Evolutionary conservation across 2,113 vertebrate species (phyloP), one percentile per base, ranked within the genome.

Genomic region (Anser cygnoides): DNA sequence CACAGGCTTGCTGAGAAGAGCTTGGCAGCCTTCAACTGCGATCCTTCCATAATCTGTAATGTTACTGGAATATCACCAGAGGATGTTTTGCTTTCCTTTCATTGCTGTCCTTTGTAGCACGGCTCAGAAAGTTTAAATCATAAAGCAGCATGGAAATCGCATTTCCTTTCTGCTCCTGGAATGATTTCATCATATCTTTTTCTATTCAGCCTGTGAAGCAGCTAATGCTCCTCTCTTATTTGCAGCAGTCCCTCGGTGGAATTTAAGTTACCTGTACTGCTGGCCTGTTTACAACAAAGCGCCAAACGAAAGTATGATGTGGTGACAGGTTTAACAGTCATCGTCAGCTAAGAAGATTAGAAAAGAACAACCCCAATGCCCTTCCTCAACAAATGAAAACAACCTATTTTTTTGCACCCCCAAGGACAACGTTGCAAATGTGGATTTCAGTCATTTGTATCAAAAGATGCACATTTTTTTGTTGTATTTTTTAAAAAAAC

Each of bases 91-190:
- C 58, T 93, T 78, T 37, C 84, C 66, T 93, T 77, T 86, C 75
- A 72, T 43, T 73, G 62, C 52, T 88, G 65, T 37, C 31, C 70
- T 91, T 84, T 83, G 59, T n/a, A 81, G 46, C 33, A 23, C 62
- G 65, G 61, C 88, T 95, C 88, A 89, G 70, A 75, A 78, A 83
- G 23, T 35, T 50, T 26, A 88, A 92, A 76, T 79, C 63, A 59
- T 31, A 91, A 90, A 95, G 77, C 17, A 82, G 87, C 72, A 78
- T 73, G 68, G 58, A 96, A 97, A 97, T 91, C 84, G 87, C 74
- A 83, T 93, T 96, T 81, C 76, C 70, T 79, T 55, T 44, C 89
- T 92, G 63, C 68, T 73, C 88, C 74, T 75, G 68, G 78, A 91
- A 90, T 49, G 49, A 80, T 94, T 93, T 85, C 28, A 57, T 89